Evolutionary conservation across 1,140 invertebrate species (phyloP).

Genomic region (Zaprionus vittiger): DNA sequence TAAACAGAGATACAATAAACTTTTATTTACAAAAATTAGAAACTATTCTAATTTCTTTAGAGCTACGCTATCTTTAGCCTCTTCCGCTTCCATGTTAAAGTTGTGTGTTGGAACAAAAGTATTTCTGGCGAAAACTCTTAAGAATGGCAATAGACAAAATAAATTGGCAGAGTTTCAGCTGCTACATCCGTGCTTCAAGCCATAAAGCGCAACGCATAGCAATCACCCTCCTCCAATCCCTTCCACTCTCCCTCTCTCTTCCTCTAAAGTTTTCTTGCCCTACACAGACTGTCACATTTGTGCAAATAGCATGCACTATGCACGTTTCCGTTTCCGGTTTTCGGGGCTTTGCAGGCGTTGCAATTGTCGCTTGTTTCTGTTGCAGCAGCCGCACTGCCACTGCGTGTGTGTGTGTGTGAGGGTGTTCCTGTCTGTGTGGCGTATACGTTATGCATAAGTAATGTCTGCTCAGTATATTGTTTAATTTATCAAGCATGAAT

Average conservation of each 20-base stretch:
- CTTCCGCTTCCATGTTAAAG: neutral
- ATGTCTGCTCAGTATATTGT: slow-evolving; percentile 78
- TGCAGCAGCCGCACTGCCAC: slow-evolving; percentile 3
- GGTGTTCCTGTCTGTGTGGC: slow-evolving; percentile 56
- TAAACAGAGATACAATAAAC: neutral
- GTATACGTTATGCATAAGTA: slow-evolving; percentile 81
- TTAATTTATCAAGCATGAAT: slow-evolving; percentile 83
- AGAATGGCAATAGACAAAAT: slow-evolving; percentile 18
- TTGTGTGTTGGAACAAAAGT: slow-evolving; percentile 12
- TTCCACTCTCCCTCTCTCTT: neutral
- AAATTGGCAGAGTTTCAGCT: slow-evolving; percentile 32
- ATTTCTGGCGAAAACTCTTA: neutral
- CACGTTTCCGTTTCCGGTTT: slow-evolving; percentile 77
- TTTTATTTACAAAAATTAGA: neutral
- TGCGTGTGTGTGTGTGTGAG: slow-evolving; percentile 40
- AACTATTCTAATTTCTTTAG: neutral
- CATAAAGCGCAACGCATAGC: neutral
- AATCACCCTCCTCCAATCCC: neutral
- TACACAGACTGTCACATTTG: slow-evolving; percentile 56
- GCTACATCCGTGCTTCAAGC: slow-evolving; percentile 26
- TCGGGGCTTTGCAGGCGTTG: slow-evolving; percentile 74
- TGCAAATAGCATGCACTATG: slow-evolving; percentile 79
- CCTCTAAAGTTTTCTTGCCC: slow-evolving; percentile 8
- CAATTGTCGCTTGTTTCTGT: slow-evolving; percentile 73
- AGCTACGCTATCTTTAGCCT: neutral